These are phyloP conservation scores for Lutra lutra DNA, from an alignment of 2,797 vertebrate genomes.

Conservation along the genomic window DNA sequence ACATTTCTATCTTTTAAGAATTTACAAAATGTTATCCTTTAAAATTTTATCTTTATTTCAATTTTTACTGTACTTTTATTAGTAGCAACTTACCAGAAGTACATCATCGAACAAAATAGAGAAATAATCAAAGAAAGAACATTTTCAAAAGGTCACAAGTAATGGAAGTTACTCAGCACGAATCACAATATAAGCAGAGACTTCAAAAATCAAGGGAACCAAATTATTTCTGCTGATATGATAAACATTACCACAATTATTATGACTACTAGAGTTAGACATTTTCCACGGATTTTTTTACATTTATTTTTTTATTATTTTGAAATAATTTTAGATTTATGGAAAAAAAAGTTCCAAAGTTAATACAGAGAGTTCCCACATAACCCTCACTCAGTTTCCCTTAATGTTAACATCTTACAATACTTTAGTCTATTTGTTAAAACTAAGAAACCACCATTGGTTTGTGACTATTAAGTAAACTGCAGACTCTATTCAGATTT, in stretches of 20 bases:
- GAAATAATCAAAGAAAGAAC: conserved; percentile 58
- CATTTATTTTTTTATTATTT: background rate
- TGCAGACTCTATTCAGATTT: conserved; percentile 38
- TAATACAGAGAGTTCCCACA: background rate
- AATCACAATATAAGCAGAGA: conserved; percentile 44
- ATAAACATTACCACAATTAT: conserved; percentile 50
- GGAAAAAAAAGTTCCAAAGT: conserved; percentile 32
- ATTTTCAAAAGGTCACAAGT: conserved; percentile 70
- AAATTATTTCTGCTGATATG: conserved; percentile 21
- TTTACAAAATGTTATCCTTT: conserved; percentile 64
- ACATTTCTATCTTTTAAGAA: conserved; percentile 36
- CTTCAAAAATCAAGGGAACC: conserved; percentile 22
- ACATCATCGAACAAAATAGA: conserved; percentile 47
- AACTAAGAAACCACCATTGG: background rate
- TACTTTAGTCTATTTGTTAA: background rate
- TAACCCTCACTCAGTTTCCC: background rate
- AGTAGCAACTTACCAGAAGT: conserved; percentile 46
- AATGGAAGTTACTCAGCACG: conserved; percentile 59
- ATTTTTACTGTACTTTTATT: conserved; percentile 68
- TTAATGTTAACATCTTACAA: conserved; percentile 16
- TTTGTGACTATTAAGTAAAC: background rate
- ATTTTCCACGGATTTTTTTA: background rate
- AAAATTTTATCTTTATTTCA: conserved; percentile 60
- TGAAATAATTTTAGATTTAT: conserved; percentile 45
- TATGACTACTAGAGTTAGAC: background rate